Evolutionary conservation across 2,888 invertebrate species (phyloP).

Genomic region (Meta bourneti): DNA sequence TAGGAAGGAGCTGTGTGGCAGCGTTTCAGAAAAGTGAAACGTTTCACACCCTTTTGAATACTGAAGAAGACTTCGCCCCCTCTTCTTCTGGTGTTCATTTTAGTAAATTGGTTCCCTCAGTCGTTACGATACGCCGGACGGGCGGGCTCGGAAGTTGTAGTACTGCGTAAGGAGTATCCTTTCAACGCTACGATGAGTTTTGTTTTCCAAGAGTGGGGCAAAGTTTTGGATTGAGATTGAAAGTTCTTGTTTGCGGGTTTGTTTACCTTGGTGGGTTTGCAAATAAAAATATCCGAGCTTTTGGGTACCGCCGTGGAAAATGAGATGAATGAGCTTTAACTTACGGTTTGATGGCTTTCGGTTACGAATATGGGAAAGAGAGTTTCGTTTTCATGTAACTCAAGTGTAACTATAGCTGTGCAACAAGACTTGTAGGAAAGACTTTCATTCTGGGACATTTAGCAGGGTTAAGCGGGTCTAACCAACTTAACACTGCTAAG

Average conservation of each 20-base stretch:
- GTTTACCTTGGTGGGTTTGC: slow-evolving; percentile 22
- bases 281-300: slow-evolving; percentile 41
- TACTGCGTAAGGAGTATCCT: not conserved
- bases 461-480: no score
- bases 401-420: no score
- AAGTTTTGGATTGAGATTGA: slow-evolving; percentile 65
- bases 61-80: slow-evolving; percentile 56
- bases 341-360: not conserved
- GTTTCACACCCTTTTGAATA: slow-evolving; percentile 75
- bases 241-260: slow-evolving; percentile 55
- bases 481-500: no score
- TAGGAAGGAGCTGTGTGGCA: slow-evolving; percentile 27
- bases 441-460: no score
- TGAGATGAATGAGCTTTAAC: not conserved
- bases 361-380: no score
- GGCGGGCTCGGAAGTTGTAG: slow-evolving; percentile 1
- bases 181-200: slow-evolving; percentile 66
- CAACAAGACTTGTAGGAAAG: no score
- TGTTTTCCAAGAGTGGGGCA: slow-evolving; percentile 27
- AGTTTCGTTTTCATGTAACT: no score
- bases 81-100: slow-evolving; percentile 48
- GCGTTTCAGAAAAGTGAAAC: slow-evolving; percentile 67
- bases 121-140: slow-evolving; percentile 25
- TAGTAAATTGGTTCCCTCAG: slow-evolving; percentile 56
- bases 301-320: not conserved